These are phyloP conservation scores for Hypolimnas misippus DNA, from an alignment of 2,888 invertebrate species.

Conservation along the genomic window DNA sequence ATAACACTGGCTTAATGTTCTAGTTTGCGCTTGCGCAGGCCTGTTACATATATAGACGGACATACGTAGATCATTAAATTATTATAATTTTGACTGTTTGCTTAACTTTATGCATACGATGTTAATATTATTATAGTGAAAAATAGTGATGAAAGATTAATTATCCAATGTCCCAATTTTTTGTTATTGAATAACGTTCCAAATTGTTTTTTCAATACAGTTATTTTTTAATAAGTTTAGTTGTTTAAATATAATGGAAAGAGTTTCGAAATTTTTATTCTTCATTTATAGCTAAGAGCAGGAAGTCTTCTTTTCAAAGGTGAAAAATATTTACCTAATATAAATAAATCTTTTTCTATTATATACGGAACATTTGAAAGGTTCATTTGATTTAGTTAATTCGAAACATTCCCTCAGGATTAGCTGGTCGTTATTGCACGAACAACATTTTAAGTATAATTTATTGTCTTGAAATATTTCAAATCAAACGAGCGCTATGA, in stretches of 20 bases:
- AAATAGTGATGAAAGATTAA: conserved; percentile 18
- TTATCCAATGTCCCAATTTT: neutral
- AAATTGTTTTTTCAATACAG: neutral
- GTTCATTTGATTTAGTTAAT: neutral
- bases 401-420: conserved; percentile 10
- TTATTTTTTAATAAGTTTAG: neutral
- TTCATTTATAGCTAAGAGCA: too few relatives aligned
- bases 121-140: conserved; percentile 20
- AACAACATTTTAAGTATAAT: conserved; percentile 17
- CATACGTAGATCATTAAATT: conserved; percentile 24
- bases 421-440: conserved; percentile 7
- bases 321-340: too few relatives aligned
- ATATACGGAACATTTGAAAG: neutral
- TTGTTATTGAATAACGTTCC: neutral
- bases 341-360: too few relatives aligned
- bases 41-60: conserved; percentile 22
- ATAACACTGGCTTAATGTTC: conserved; percentile 36
- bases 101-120: conserved; percentile 22
- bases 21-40: conserved; percentile 29
- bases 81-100: conserved; percentile 17
- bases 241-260: too few relatives aligned
- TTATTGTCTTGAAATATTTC: conserved; percentile 26
- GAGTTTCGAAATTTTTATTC: too few relatives aligned
- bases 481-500: conserved; percentile 24
- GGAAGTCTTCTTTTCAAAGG: too few relatives aligned